These are phyloP conservation scores for Nixonia krombeini DNA, from an alignment of 1,140 invertebrate species.

Conservation along the genomic window DNA sequence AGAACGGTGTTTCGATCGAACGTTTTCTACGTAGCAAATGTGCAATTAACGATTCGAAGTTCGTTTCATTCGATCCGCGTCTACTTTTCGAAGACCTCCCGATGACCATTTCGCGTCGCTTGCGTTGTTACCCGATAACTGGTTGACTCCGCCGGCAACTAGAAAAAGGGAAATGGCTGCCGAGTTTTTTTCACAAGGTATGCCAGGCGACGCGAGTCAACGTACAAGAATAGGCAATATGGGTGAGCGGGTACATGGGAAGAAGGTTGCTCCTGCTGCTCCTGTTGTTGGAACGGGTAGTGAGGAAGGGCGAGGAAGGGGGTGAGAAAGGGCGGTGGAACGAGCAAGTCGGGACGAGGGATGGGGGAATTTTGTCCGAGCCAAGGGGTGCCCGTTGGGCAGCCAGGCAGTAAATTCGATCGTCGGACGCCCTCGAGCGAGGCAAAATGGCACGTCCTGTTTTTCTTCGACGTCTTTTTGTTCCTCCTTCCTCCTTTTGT, in stretches of 20 bases:
- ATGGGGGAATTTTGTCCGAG: constrained; percentile 54
- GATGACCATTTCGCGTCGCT: not conserved
- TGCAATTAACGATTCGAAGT: too few species aligned
- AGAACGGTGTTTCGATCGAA: too few species aligned
- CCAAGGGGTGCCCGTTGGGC: constrained; percentile 52
- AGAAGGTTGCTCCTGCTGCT: constrained; percentile 40
- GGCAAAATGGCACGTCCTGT: constrained; percentile 51
- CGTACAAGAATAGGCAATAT: constrained; percentile 35
- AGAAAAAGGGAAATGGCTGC: constrained; percentile 25
- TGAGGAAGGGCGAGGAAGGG: too few species aligned
- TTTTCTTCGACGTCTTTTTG: constrained; percentile 50
- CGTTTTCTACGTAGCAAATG: too few species aligned
- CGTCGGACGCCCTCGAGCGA: constrained; percentile 49
- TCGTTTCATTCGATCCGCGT: too few species aligned
- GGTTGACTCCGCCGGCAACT: constrained; percentile 22
- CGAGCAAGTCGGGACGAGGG: too few species aligned
- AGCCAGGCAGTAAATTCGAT: constrained; percentile 61
- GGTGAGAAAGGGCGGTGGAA: constrained; percentile 24
- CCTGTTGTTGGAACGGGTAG: constrained; percentile 9
- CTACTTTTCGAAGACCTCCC: too few species aligned
- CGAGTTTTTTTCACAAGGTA: constrained; percentile 21
- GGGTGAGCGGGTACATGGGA: constrained; percentile 43
- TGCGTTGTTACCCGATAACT: constrained; percentile 16
- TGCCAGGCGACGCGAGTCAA: constrained; percentile 25
- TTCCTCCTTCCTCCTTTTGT: constrained; percentile 30